phyloP scores from a whole-genome alignment of 2,888 invertebrate genomes.

The Pollenia amentaria region DNA sequence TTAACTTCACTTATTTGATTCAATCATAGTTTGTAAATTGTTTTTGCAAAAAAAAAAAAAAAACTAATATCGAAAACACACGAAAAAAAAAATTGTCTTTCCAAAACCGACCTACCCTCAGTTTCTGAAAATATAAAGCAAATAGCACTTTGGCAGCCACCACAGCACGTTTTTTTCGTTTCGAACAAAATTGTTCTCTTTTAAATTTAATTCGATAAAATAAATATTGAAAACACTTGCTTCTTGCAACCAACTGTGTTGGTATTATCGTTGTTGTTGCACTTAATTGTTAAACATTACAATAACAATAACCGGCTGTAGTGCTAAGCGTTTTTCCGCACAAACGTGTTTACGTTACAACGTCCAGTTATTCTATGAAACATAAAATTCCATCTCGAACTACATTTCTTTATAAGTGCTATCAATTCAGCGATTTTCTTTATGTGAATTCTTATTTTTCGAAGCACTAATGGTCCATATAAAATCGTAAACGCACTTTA shows the following conservation, averaged over 20 bases:
- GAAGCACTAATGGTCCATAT: too few species aligned
- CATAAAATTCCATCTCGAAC: slow-evolving; percentile 47
- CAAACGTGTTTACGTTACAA: slow-evolving; percentile 70
- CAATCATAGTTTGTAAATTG: slow-evolving; percentile 13
- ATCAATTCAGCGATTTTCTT: slow-evolving; percentile 39
- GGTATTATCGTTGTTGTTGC: slow-evolving; percentile 18
- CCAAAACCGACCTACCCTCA: slow-evolving; percentile 73
- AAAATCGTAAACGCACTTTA: too few species aligned
- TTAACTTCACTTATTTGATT: slow-evolving; percentile 43
- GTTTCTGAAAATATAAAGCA: slow-evolving; percentile 7
- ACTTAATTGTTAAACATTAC: slow-evolving; percentile 7
- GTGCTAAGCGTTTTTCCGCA: slow-evolving; percentile 53
- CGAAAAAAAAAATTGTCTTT: slow-evolving; percentile 35
- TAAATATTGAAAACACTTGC: slow-evolving; percentile 67
- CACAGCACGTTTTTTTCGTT: slow-evolving; percentile 62
- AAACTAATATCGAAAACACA: slow-evolving; percentile 11
- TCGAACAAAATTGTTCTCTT: slow-evolving; percentile 44
- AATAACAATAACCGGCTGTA: slow-evolving; percentile 33
- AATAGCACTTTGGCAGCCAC: neutral
- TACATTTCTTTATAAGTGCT: slow-evolving; percentile 5
- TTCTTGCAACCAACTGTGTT: slow-evolving; percentile 44
- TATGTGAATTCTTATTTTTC: neutral
- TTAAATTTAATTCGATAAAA: slow-evolving; percentile 21
- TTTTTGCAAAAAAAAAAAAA: slow-evolving; percentile 39
- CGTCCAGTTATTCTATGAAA: slow-evolving; percentile 72